phyloP scores from a whole-genome alignment of 2,113 vertebrate species.

The Poicephalus gulielmi region DNA sequence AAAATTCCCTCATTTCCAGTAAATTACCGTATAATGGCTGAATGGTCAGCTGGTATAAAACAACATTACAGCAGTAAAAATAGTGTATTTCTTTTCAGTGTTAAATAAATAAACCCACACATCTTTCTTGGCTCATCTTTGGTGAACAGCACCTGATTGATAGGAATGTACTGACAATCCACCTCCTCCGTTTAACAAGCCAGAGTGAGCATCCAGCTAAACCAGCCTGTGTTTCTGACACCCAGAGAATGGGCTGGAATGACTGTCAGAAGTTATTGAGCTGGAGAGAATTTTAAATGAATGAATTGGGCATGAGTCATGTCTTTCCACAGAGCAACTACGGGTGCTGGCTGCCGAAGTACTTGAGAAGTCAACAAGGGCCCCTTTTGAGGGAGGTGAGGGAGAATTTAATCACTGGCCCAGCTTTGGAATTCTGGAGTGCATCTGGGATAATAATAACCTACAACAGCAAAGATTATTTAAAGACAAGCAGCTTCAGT shows the following conservation, averaged over 20 bases:
- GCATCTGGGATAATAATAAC: background rate
- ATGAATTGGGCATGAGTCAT: conserved; percentile 17
- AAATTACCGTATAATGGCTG: background rate
- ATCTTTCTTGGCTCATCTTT: background rate
- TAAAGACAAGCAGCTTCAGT: background rate
- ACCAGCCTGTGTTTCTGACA: background rate
- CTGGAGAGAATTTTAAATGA: conserved; percentile 49
- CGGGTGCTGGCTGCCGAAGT: background rate
- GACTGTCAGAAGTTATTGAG: conserved; percentile 37
- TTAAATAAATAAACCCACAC: background rate
- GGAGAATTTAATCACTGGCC: conserved; percentile 19
- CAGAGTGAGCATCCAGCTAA: conserved; percentile 12
- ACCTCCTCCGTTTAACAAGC: background rate
- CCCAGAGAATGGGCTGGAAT: background rate
- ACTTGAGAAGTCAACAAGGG: conserved; percentile 33
- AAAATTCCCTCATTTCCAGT: background rate
- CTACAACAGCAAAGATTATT: background rate
- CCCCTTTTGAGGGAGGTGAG: background rate
- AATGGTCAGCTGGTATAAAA: background rate
- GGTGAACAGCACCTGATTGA: background rate
- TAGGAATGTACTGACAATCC: background rate
- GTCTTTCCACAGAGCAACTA: conserved; percentile 30
- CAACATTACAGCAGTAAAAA: background rate
- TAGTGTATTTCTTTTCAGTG: background rate
- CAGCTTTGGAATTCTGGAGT: background rate